Base-by-base conservation (phyloP, 2,113 vertebrate species). In the Cephalopterus ornatus region DNA sequence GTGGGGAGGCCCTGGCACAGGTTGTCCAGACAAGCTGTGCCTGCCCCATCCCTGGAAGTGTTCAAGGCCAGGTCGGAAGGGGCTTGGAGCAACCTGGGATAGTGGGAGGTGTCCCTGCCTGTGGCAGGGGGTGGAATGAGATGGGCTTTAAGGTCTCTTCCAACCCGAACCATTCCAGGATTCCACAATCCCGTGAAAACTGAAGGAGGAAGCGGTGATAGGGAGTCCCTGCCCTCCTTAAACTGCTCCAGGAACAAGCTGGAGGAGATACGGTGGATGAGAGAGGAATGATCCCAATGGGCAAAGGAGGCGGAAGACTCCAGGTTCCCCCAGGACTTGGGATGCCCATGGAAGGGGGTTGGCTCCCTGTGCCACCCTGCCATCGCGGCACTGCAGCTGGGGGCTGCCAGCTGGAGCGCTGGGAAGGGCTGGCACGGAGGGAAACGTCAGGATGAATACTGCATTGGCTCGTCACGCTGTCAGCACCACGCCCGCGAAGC, bases 281-380 rank as follows among this genome's bases (percentile, higher is more conserved):
- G 30, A 85, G 17, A 70, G 30, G 30, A 44, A 35, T 0, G 26
- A 1, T 44, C 76, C 46, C 4, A 44, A 44, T 18, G 18, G 59
- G 5, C 20, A 47, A 39, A 8, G 35, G 14, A 61, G 9, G 46
- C 46, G 88, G 59, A 70, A 65, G 3, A 12, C 24, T 28, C 8
- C 11, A 0, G 0, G 16, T 3, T 53, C 7, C 39, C 14, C 9
- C 10, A 4, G n/a, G 41, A 20, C 4, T 52, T 1, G 1, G 24
- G 49, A 24, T 0, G 11, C 24, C 33, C 12, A 1, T 0, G 14
- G 53, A 6, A 28, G 6, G 19, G 19, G 39, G 6, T 2, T 46
- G 87, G 33, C 77, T 73, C 8, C 47, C 42, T 0, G 12, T 53
- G 71, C 65, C 86, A 49, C 8, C 28, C 30, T 2, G 18, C 52